A percentile compares a stretch with the other conserved stretches of the same genome.
Evolutionary conservation across 2,888 invertebrate species (phyloP).

Genomic region (Acanthopleura granulata): DNA sequence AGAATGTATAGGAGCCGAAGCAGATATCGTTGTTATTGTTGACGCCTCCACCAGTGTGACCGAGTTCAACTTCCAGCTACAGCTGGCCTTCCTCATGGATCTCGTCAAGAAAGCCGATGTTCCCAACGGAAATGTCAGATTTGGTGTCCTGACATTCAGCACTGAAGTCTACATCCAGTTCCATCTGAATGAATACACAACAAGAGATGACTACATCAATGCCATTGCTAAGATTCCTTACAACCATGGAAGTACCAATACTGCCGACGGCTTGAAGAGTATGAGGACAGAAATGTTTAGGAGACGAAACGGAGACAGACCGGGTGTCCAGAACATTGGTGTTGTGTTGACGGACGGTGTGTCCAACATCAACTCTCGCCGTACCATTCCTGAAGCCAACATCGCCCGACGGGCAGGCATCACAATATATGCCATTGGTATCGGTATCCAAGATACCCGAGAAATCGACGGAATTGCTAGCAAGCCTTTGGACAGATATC

Average conservation of each 20-base stretch:
- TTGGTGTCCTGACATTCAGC: constrained; percentile 57
- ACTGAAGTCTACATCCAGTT: constrained; percentile 50
- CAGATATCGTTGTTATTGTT: constrained; percentile 57
- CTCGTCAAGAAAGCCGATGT: constrained; percentile 51
- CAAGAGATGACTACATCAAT: constrained; percentile 41
- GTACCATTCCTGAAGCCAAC: constrained; percentile 58
- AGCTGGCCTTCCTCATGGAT: constrained; percentile 51
- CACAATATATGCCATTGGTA: constrained; percentile 51
- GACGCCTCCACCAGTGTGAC: constrained; percentile 61
- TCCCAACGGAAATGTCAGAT: constrained; percentile 49
- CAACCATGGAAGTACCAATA: constrained; percentile 60
- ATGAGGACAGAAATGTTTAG: constrained; percentile 53
- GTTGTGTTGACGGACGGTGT: constrained; percentile 64
- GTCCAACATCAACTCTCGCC: constrained; percentile 56
- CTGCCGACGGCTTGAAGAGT: constrained; percentile 52
- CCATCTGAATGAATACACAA: constrained; percentile 45
- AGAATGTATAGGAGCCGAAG: constrained; percentile 31
- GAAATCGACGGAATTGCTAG: constrained; percentile 56
- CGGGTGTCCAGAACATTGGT: constrained; percentile 48
- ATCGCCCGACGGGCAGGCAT: constrained; percentile 35
- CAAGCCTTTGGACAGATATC: constrained; percentile 39
- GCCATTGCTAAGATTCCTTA: constrained; percentile 53
- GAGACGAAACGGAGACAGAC: constrained; percentile 52
- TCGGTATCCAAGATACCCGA: constrained; percentile 45
- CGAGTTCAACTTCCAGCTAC: constrained; percentile 47